Conservation (phyloP, 2,113 vertebrate genomes). For the Drymodes brunneopygia region DNA sequence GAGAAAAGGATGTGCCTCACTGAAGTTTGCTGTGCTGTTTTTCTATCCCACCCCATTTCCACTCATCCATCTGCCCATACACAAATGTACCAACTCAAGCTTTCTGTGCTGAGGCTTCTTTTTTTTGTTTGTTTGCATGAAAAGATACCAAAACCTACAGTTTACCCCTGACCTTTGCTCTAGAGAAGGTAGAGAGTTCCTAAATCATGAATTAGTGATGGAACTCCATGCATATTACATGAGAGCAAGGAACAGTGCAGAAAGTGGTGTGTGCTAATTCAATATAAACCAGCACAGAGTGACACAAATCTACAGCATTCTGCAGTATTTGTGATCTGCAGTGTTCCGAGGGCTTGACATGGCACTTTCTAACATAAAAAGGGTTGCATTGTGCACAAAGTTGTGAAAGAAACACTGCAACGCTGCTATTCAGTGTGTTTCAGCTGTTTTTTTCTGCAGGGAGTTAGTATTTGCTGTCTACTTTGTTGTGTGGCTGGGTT, state of each 20-base stretch:
- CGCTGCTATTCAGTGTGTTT: background rate
- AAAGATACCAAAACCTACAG: background rate
- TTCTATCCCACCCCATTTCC: background rate
- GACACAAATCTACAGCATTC: background rate
- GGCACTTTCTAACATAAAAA: conserved; percentile 3
- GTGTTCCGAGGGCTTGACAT: background rate
- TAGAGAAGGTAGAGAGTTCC: background rate
- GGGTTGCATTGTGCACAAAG: conserved; percentile 1
- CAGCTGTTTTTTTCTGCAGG: background rate
- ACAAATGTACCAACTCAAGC: background rate
- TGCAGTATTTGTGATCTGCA: conserved; percentile 6
- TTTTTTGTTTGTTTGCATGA: background rate
- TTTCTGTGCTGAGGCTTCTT: background rate
- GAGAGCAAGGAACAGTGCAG: background rate
- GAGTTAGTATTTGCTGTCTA: background rate
- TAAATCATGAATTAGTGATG: conserved; percentile 16
- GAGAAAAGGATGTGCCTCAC: background rate
- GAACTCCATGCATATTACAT: background rate
- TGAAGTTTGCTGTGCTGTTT: background rate
- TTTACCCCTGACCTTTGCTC: background rate
- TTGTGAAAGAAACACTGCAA: conserved; percentile 6
- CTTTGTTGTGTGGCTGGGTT: background rate
- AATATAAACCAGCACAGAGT: background rate
- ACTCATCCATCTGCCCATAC: background rate
- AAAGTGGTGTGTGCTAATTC: background rate